Base-by-base conservation (phyloP, 92 coral and sea anemone genomes). In the Actinostola sp. region DNA sequence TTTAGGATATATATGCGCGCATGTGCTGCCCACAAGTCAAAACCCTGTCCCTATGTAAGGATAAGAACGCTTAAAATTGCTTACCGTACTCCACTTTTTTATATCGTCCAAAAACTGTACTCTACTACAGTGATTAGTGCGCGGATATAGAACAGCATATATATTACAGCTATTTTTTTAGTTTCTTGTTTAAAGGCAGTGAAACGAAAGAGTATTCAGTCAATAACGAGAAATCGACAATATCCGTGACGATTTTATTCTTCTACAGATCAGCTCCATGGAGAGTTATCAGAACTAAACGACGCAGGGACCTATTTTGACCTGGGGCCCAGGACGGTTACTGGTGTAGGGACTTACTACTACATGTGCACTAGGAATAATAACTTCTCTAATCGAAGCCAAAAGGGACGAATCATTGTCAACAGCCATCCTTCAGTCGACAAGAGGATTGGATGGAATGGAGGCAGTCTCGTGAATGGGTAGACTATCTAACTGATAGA, bases 361-460 rank as follows among this genome's bases (percentile, higher is more conserved):
- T 75, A 75, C 72, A 75, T 75, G 81, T 49, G 61, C 16, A 75
- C 98, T n/a, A 83, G 98, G 31, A 94, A 94, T 65, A 94, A 94
- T 67, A 92, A 89, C 82, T 94, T 91, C 80, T 86, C 96, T 43
- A 93, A 93, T 61, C 97, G 97, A 29, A 85, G 97, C 67, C 97
- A 93, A 64, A 93, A 93, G 79, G 97, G 97, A 29, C 85, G 88
- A 36, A 89, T 93, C 39, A 63, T 87, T 15, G 71, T 93, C 8
- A 48, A 39, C 45, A 39, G 32, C 8, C 8, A 41, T 31, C 8
- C 68, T 3, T 6, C 24, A 30, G n/a, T 27, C 68, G 46, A 23
- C 3, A 36, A 62, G 46, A 30, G 44, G 7, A 13, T 62, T 19
- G 68, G 68, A 16, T 62, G 43, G 45, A 62, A 62, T 19, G 68